Base-by-base conservation (phyloP, 2,113 vertebrate genomes). In the Lagopus muta region DNA sequence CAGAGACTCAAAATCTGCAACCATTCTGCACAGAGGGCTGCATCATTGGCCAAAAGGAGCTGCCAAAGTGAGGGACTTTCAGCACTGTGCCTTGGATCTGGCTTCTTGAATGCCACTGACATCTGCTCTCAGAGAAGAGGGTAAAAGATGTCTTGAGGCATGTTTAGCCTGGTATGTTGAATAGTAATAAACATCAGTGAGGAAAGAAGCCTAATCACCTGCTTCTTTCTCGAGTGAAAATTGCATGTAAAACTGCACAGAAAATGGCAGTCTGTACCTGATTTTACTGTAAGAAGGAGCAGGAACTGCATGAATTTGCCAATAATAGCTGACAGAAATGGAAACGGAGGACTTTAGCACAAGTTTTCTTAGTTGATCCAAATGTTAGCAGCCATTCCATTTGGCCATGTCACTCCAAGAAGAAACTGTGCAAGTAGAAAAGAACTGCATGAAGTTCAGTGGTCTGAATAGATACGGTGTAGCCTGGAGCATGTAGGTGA, bases 11-110 rank as follows among this genome's bases (percentile, higher is more conserved):
- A 60, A 72, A 57, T 52, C 77, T 76, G 40, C 73, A 62, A 7
- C 22, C 3, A 0, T 73, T 83, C 50, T 86, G 22, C 66, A n/a
- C 30, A 21, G 34, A 60, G 28, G 42, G 12, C 58, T 80, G 64
- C 48, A 65, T 60, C 34, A 16, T 21, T 22, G 34, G 38, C 71
- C 62, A 69, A 8, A 72, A 67, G 34, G 48, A 55, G 38, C 3
- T 9, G 24, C 47, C 47, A 82, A 61, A 42, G 12, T 20, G 2
- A 55, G 62, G 22, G 15, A 4, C 12, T 79, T 64, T 42, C 4
- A 28, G 28, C 32, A n/a, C 2, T 65, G 13, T 38, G 34, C 30
- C 38, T 62, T 0, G 0, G 17, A 89, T 86, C 48, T 28, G 52
- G 5, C 55, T 36, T 62, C 43, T 47, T 79, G 57, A 89, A 75